Evolutionary conservation across 2,888 invertebrate species (phyloP).

Genomic region (Meta bourneti): DNA sequence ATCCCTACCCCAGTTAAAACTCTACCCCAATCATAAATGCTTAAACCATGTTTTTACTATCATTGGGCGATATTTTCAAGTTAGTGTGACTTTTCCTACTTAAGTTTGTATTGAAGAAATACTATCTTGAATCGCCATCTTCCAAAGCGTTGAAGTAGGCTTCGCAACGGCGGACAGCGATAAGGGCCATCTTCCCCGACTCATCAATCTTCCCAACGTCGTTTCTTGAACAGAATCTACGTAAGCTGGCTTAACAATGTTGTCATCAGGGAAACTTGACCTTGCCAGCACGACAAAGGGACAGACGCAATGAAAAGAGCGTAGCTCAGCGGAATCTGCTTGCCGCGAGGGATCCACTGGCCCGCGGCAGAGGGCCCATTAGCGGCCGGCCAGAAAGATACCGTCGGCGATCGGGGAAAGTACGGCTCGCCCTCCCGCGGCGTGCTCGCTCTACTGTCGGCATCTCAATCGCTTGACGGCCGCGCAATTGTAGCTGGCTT

Average conservation of each 20-base stretch:
- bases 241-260: conserved; percentile 49
- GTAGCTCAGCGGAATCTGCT: not conserved
- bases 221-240: not conserved
- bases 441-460: conserved; percentile 7
- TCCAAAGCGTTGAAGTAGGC: not conserved
- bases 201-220: not conserved
- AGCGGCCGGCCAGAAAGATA: conserved; percentile 12
- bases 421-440: conserved; percentile 36
- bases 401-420: conserved; percentile 13
- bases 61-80: too few relatives aligned
- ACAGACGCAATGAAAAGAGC: conserved; percentile 14
- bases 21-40: too few relatives aligned
- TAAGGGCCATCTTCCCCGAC: not conserved
- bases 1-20: too few relatives aligned
- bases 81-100: too few relatives aligned
- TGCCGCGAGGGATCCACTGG: not conserved
- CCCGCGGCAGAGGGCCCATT: conserved; percentile 43
- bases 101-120: too few relatives aligned
- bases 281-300: conserved; percentile 50
- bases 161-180: conserved; percentile 8
- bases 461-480: conserved; percentile 20
- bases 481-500: not conserved
- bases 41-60: too few relatives aligned
- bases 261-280: conserved; percentile 24
- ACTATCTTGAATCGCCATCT: too few relatives aligned